These are phyloP conservation scores for Mus spretus DNA, from an alignment of 2,797 vertebrate genomes.

Conservation along the genomic window DNA sequence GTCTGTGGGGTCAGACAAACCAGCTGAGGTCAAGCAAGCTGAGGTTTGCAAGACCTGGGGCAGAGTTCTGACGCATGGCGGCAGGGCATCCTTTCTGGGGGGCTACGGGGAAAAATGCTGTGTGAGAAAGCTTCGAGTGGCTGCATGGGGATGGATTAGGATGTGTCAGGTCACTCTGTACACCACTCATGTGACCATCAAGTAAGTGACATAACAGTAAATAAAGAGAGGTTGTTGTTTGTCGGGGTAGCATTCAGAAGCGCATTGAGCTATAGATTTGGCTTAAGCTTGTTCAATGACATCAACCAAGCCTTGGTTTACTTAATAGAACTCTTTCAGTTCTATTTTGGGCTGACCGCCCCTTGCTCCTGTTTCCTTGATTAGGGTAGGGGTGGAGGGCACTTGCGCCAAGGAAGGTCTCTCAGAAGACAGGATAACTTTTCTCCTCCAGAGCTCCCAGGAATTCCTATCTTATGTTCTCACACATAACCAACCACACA, in stretches of 20 bases:
- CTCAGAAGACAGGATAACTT: background rate
- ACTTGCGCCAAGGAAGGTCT: background rate
- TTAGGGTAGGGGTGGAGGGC: background rate
- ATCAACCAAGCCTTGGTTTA: background rate
- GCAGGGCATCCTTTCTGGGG: background rate
- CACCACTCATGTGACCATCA: fast-evolving
- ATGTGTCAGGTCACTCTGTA: too few relatives aligned
- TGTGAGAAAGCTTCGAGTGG: background rate
- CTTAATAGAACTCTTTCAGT: background rate
- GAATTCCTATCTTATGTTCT: background rate
- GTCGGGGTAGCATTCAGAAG: background rate
- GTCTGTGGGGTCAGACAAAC: background rate
- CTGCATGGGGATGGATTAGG: background rate
- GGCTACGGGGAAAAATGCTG: too few relatives aligned
- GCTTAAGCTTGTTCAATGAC: background rate
- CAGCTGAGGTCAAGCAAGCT: background rate
- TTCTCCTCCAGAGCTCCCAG: background rate
- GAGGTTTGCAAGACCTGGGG: background rate
- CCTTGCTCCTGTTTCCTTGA: background rate
- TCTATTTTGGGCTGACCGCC: background rate
- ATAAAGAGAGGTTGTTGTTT: background rate
- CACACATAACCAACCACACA: too few relatives aligned
- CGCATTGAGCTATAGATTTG: background rate
- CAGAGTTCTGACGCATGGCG: too few relatives aligned
- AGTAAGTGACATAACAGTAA: background rate